Evolutionary conservation across 1,140 invertebrate genomes (phyloP), one percentile per base, ranked within the genome.

Genomic region (Drosophila parvula): DNA sequence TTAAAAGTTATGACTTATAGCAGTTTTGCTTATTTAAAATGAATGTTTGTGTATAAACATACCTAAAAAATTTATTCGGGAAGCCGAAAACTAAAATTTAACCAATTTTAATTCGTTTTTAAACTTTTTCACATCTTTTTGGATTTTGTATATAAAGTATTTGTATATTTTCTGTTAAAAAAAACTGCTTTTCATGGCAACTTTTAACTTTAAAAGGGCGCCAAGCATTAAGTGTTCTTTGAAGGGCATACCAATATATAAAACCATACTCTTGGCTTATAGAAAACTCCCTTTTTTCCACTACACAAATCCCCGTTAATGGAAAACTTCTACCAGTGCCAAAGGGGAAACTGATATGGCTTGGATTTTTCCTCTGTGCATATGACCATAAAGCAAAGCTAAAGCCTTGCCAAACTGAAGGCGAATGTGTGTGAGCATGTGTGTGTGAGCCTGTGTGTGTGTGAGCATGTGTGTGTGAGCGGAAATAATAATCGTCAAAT

Each of bases 401-500:
- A 65, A 65, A 34, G 61, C 59, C 58, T 51, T 61, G 28, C 32
- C 58, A 61, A 53, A 51, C 30, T 27, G 58, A 12, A 6, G 51
- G 34, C 7, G 32, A 22, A 8, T 51, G 27, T 51, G 28, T 51
- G 38, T 34, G 64, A n/a, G n/a, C n/a, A n/a, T 16, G 44, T 34
- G 62, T 53, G 62, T 69, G 43, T 65, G 67, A 79, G 82, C 53
- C n/a, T n/a, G n/a, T 16, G 44, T 34, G 62, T 53, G 62, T 69
- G 43, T 65, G 67, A 79, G 82, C 53, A n/a, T 16, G 44, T 34
- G 62, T 53, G 62, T 69, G 43, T 65, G 67, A 79, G 82, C 53
- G 71, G 75, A 88, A 88, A 83, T 88, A 81, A 88, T 88, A 88
- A 88, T 83, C 84, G 65, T 89, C 79, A 89, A 88, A 88, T 86